phyloP scores from a whole-genome alignment of 2,113 vertebrate genomes.

The Brachyhypopomus occidentalis region DNA sequence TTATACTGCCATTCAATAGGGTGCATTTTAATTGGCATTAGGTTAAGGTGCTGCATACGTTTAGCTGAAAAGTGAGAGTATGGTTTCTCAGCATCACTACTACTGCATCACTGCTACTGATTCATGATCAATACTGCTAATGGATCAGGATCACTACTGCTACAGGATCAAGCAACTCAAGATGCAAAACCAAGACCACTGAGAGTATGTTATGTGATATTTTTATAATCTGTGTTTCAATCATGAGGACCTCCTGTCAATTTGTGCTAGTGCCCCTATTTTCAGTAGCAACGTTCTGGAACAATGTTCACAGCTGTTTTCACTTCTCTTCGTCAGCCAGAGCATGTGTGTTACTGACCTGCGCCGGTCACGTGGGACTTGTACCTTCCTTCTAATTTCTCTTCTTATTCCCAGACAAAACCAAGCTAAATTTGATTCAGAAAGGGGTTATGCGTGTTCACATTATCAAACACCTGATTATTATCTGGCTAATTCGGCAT shows the following conservation, averaged over 20 bases:
- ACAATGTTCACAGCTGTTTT: background rate
- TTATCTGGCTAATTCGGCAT: conserved; percentile 4
- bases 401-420: background rate
- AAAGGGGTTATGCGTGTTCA: background rate
- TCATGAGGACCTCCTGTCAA: no score
- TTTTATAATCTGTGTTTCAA: no score
- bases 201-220: no score
- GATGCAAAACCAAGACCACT: no score
- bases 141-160: background rate
- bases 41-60: background rate
- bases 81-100: background rate
- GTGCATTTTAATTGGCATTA: conserved; percentile 26
- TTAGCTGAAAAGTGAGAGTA: conserved; percentile 8
- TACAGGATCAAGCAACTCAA: no score
- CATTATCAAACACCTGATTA: background rate
- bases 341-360: background rate
- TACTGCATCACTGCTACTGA: no score
- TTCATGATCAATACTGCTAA: background rate
- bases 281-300: no score
- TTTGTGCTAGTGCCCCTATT: no score
- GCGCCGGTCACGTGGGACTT: background rate
- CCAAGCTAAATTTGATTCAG: background rate
- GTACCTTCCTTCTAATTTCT: background rate
- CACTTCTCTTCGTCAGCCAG: background rate
- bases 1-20: background rate